Conservation (phyloP, 2,888 invertebrate genomes). For the Microctonus brassicae region DNA sequence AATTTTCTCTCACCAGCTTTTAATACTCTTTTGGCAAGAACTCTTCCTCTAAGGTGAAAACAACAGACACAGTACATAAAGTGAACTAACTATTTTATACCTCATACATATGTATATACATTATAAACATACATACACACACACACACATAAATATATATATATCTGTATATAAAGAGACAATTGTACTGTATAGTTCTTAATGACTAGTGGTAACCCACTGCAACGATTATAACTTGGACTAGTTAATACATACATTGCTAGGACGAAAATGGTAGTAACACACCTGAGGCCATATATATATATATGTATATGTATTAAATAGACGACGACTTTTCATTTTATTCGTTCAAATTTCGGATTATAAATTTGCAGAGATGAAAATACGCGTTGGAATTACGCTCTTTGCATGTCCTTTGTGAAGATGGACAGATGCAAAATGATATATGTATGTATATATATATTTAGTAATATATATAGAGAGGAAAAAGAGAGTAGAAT, state of each 20-base stretch:
- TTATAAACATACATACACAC: neutral
- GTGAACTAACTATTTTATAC: neutral
- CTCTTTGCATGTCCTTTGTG: neutral
- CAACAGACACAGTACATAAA: neutral
- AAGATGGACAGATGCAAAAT: neutral
- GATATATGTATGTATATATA: neutral
- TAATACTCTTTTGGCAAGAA: slow-evolving; percentile 7
- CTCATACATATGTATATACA: neutral
- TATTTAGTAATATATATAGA: neutral
- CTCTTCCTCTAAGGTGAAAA: neutral
- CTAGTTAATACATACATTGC: neutral
- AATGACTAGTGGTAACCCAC: slow-evolving; percentile 18
- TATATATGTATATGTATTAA: neutral
- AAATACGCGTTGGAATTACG: neutral
- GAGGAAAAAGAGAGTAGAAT: neutral
- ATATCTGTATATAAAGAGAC: neutral
- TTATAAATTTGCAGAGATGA: neutral
- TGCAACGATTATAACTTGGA: slow-evolving; percentile 17
- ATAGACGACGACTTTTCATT: neutral
- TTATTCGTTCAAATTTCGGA: neutral
- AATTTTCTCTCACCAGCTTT: slow-evolving; percentile 13
- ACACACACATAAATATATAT: neutral
- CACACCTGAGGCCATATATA: slow-evolving; percentile 18
- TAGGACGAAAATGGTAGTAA: slow-evolving; percentile 10
- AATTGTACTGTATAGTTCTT: neutral